These are phyloP conservation scores for Ctenopoma multispine DNA, from an alignment of 2,797 vertebrate genomes.

Conservation along the genomic window DNA sequence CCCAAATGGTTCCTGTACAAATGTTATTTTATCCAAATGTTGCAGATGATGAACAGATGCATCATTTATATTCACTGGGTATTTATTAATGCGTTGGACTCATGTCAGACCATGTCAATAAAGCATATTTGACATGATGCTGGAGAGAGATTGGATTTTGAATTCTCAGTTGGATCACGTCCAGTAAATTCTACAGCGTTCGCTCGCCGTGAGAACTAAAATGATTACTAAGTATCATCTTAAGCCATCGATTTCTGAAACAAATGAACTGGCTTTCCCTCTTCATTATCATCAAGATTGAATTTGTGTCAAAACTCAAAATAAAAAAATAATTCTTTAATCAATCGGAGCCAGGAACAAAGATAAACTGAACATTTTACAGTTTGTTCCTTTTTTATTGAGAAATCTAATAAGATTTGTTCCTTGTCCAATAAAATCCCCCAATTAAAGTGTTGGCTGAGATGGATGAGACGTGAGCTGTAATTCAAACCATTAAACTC, in stretches of 20 bases:
- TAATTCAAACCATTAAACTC: constrained; percentile 61
- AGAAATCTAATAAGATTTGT: constrained; percentile 63
- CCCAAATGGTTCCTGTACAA: background rate
- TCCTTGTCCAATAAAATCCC: constrained; percentile 59
- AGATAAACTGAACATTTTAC: constrained; percentile 45
- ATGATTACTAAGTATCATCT: background rate
- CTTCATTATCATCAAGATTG: constrained; percentile 20
- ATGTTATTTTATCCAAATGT: background rate
- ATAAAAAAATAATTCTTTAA: constrained; percentile 25
- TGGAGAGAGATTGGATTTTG: constrained; percentile 3
- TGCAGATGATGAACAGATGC: background rate
- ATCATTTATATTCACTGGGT: constrained; percentile 11
- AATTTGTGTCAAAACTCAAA: constrained; percentile 33
- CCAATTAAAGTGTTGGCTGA: constrained; percentile 47
- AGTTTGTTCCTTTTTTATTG: constrained; percentile 59
- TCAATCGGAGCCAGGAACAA: constrained; percentile 34
- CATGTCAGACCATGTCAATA: background rate
- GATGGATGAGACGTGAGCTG: constrained; percentile 51
- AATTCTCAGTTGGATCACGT: constrained; percentile 16
- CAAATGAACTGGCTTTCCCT: constrained; percentile 16
- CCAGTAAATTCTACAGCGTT: constrained; percentile 26
- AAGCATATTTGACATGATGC: constrained; percentile 7
- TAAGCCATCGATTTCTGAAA: constrained; percentile 12
- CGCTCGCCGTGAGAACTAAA: constrained; percentile 7
- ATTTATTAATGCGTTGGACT: constrained; percentile 12